Conservation (phyloP, 2,113 vertebrate genomes). For the Mastomys natalensis region DNA sequence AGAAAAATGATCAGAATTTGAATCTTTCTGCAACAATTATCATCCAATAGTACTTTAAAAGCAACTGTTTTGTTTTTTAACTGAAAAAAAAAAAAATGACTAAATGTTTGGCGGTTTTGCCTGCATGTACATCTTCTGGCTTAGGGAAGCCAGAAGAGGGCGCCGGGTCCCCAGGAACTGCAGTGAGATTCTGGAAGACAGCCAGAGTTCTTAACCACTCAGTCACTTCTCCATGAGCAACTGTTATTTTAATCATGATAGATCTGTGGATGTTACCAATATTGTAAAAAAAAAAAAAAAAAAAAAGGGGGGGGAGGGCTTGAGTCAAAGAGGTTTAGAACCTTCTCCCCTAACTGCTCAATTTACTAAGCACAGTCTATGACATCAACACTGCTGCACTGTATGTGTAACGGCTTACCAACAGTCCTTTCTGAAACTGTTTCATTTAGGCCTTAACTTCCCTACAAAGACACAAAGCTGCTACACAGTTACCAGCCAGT, state of each 20-base stretch:
- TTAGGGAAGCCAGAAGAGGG: neutral
- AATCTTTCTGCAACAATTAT: conserved; percentile 9
- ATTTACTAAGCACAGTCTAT: neutral
- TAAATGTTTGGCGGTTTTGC: neutral
- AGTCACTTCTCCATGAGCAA: neutral
- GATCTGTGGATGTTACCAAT: neutral
- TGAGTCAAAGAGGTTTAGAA: neutral
- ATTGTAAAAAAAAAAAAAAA: neutral
- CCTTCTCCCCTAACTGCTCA: neutral
- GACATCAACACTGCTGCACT: neutral
- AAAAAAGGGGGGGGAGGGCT: neutral
- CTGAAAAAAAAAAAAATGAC: too few species aligned
- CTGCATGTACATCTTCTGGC: too few species aligned
- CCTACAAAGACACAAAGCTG: neutral
- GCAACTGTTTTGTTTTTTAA: neutral
- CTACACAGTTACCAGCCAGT: neutral
- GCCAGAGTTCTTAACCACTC: neutral
- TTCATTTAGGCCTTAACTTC: neutral
- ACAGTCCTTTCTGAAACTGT: neutral
- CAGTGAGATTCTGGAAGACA: neutral
- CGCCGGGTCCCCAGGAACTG: neutral
- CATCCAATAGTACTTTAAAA: neutral
- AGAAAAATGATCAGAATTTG: neutral
- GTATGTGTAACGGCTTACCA: neutral
- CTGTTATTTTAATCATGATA: neutral